Percentiles rank a stretch among this genome's conserved stretches.
These are phyloP conservation scores for Progne subis DNA, from an alignment of 2,113 vertebrate genomes.

Conservation along the genomic window DNA sequence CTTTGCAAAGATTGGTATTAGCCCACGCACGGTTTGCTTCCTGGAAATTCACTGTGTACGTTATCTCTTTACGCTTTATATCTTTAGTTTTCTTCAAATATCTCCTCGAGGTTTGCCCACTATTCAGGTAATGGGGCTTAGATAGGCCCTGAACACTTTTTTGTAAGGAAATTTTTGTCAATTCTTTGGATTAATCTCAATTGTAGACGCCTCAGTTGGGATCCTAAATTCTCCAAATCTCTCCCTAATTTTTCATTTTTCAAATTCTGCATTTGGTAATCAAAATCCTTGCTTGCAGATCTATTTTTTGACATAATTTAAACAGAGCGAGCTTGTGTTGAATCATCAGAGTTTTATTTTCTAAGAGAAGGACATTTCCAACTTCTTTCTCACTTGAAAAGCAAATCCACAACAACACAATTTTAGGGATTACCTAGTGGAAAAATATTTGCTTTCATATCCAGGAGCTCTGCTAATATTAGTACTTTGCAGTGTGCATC, in stretches of 20 bases:
- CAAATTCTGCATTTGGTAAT: background rate
- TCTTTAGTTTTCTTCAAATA: slow-evolving; percentile 2
- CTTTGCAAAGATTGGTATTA: slow-evolving; percentile 25
- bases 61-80: background rate
- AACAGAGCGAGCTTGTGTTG: background rate
- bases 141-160: background rate
- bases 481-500: background rate
- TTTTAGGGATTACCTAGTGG: background rate
- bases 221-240: background rate
- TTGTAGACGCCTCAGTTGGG: background rate
- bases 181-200: background rate
- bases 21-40: background rate
- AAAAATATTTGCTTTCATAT: slow-evolving; percentile 30
- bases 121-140: background rate
- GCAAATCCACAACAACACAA: background rate
- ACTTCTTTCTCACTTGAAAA: background rate
- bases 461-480: background rate
- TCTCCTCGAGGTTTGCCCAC: background rate
- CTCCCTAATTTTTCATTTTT: background rate
- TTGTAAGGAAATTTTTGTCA: background rate
- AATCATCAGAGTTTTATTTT: slow-evolving; percentile 27
- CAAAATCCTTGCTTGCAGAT: slow-evolving; percentile 1
- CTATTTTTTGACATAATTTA: slow-evolving; percentile 40
- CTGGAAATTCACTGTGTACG: background rate
- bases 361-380: background rate